Evolutionary conservation across 1,140 invertebrate genomes (phyloP), one percentile per base, ranked within the genome.

Genomic region (Palaemon carinicauda): DNA sequence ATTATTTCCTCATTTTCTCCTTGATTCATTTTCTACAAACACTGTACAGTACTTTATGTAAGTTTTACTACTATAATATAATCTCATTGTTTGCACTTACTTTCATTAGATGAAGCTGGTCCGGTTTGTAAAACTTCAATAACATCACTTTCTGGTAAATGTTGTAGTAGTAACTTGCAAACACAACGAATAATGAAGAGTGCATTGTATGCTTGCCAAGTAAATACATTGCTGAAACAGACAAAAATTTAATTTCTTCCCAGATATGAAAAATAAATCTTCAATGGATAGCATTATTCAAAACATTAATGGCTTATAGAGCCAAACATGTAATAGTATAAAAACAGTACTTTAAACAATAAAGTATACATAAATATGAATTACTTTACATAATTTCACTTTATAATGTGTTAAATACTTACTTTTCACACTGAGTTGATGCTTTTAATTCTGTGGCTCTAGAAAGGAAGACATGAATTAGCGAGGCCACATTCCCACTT

Each of bases 151-250:
- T 94, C 93, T 60, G 92, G 92, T 21, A 94, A 90, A 80, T 93
- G 92, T 89, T 94, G 92, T 21, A 98, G 95, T 60, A 98, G 93
- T 91, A 97, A 98, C 91, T 98, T 99, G 80, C 95, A 94, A 81
- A 98, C 94, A 89, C 95, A 96, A 81, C 98, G 94, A 83, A 99
- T 94, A 24, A 98, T 95, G 90, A 98, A 98, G 50, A 99, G 91
- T 0, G 96, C 96, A 92, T 99, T 99, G 91, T 96, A 97, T 0
- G 97, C 95, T 92, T 99, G 98, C 97, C 97, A 99, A 71, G 96
- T 95, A 89, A 97, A 95, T 92, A 98, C 95, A 89, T 96, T 96
- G 91, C 97, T 98, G 92, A 80, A 94, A 94, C 87, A 89, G 74
- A 84, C 87, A 69, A 89, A 50, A 87, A 80, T 88, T 89, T 60